Evolutionary conservation across 2,888 invertebrate species (phyloP).

Genomic region (Leucoma salicis): DNA sequence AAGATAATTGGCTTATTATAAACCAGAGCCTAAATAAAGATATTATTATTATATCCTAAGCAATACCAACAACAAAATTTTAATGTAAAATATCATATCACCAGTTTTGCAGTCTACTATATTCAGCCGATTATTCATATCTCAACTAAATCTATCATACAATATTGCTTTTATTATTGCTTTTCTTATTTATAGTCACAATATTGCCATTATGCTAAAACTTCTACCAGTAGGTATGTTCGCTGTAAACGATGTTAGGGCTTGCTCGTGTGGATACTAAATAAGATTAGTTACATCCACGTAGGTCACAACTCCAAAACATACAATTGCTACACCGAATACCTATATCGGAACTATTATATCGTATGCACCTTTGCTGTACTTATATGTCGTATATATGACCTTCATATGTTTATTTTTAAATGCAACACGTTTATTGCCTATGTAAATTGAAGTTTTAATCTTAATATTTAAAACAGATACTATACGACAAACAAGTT

Average conservation of each 20-base stretch:
- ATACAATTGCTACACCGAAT: too few species aligned
- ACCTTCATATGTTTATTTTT: too few species aligned
- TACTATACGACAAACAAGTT: too few species aligned
- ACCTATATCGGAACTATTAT: too few species aligned
- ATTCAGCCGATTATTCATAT: slow-evolving; percentile 49
- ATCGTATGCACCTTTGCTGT: too few species aligned
- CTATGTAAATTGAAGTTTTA: too few species aligned
- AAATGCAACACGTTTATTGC: too few species aligned
- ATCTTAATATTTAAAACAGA: too few species aligned
- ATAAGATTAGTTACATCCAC: too few species aligned
- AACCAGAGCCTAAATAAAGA: slow-evolving; percentile 15
- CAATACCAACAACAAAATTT: slow-evolving; percentile 46
- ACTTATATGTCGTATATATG: too few species aligned
- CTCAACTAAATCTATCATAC: slow-evolving; percentile 47
- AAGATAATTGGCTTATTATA: slow-evolving; percentile 27
- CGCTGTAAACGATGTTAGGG: slow-evolving; percentile 29
- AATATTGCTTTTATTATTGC: slow-evolving; percentile 61
- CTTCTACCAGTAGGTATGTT: slow-evolving; percentile 18
- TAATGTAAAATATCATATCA: slow-evolving; percentile 52
- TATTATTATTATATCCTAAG: slow-evolving; percentile 37
- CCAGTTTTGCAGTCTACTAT: slow-evolving; percentile 66
- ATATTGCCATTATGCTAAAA: slow-evolving; percentile 37
- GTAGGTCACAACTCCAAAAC: too few species aligned
- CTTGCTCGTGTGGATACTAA: too few species aligned
- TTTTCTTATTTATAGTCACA: slow-evolving; percentile 42